A percentile compares a stretch with the other conserved stretches of the same genome.
Conservation (phyloP, 1,140 invertebrate species). For the Apis laboriosa region DNA sequence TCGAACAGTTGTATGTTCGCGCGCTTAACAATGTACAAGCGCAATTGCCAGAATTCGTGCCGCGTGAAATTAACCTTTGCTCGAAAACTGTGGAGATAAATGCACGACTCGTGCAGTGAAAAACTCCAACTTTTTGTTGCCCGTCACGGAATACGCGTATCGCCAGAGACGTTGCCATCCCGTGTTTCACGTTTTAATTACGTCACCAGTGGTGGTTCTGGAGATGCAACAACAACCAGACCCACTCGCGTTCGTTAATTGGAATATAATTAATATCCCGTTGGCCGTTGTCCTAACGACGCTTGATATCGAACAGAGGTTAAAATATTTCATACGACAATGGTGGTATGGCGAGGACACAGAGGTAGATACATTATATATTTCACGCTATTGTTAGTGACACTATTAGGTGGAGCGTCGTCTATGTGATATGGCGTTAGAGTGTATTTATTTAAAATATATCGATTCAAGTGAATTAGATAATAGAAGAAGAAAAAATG, state of each 20-base stretch:
- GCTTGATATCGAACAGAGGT: background rate
- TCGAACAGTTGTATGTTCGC: slow-evolving; percentile 10
- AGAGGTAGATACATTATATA: background rate
- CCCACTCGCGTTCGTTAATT: slow-evolving; percentile 19
- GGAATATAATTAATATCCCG: slow-evolving; percentile 27
- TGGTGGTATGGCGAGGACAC: background rate
- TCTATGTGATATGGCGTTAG: background rate
- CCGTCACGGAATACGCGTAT: background rate
- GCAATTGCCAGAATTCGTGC: slow-evolving; percentile 56
- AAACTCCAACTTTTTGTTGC: slow-evolving; percentile 24
- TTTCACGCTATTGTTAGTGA: background rate
- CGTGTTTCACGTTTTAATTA: slow-evolving; percentile 40
- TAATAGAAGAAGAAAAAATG: background rate
- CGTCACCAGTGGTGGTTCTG: background rate
- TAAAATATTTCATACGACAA: background rate
- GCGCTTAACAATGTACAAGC: slow-evolving; percentile 48
- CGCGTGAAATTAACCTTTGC: slow-evolving; percentile 69
- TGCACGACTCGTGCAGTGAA: background rate
- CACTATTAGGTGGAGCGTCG: background rate
- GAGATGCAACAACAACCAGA: background rate
- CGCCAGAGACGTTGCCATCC: background rate
- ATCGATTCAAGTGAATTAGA: background rate
- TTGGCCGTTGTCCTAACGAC: background rate
- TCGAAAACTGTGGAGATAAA: slow-evolving; percentile 47
- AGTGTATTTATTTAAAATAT: background rate